Percentiles rank a stretch among this genome's conserved stretches.
Evolutionary conservation across 2,113 vertebrate genomes (phyloP).

Genomic region (Lycocorax pyrrhopterus): DNA sequence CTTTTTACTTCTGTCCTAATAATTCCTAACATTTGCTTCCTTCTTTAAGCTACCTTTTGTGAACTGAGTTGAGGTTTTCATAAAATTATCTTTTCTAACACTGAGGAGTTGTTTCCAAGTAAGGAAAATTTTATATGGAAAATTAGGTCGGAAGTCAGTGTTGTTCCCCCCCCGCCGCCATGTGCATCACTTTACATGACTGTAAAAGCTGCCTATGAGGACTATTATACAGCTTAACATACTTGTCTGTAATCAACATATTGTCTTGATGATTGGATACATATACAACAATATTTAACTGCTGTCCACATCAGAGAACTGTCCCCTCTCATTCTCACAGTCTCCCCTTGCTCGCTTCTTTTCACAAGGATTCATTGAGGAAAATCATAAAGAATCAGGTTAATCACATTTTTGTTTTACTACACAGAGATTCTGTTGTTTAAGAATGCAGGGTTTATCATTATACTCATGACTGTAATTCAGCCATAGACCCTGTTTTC

Average conservation of each 20-base stretch:
- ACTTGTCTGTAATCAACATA: background rate
- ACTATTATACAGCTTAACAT: background rate
- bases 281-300: background rate
- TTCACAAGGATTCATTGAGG: background rate
- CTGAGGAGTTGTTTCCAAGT: background rate
- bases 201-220: background rate
- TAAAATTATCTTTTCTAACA: background rate
- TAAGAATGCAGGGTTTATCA: background rate
- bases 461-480: background rate
- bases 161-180: background rate
- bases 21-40: background rate
- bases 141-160: background rate
- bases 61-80: background rate
- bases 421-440: background rate
- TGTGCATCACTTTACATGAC: background rate
- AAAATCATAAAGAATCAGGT: background rate
- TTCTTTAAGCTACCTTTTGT: background rate
- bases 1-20: background rate
- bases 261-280: background rate
- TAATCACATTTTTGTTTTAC: background rate
- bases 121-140: background rate
- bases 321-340: background rate
- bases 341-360: background rate
- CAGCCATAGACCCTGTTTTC: background rate
- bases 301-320: background rate